Conservation (phyloP, 2,797 vertebrate species). For the Synanceia verrucosa region DNA sequence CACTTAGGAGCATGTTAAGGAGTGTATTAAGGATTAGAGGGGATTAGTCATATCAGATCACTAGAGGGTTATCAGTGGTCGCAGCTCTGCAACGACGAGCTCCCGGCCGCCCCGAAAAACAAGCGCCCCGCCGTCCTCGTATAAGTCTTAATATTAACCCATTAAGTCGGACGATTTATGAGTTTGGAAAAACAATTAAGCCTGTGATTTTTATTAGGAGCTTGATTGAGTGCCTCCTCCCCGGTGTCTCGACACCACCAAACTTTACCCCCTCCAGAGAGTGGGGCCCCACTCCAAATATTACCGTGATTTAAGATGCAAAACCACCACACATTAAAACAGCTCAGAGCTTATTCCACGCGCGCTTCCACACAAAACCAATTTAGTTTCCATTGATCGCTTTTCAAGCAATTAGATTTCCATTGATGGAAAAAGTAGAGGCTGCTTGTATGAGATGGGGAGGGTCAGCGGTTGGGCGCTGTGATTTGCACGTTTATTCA, state of each 20-base stretch:
- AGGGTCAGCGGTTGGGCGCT: conserved; percentile 72
- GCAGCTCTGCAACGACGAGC: conserved; percentile 67
- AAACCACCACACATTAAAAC: conserved; percentile 80
- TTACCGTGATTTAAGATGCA: conserved; percentile 81
- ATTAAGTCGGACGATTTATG: conserved; percentile 68
- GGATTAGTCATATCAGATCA: conserved; percentile 84
- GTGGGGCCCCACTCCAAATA: conserved; percentile 66
- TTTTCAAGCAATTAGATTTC: conserved; percentile 84
- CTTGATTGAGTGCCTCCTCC: conserved; percentile 72
- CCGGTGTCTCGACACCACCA: conserved; percentile 53
- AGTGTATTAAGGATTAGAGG: conserved; percentile 83
- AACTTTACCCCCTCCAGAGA: conserved; percentile 68
- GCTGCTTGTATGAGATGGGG: conserved; percentile 74
- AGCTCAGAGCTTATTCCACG: conserved; percentile 76
- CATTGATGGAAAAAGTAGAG: conserved; percentile 75
- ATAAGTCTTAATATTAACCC: conserved; percentile 69
- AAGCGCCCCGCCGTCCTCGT: conserved; percentile 32
- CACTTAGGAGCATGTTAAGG: conserved; percentile 81
- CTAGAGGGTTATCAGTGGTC: conserved; percentile 79
- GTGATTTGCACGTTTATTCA: conserved; percentile 77
- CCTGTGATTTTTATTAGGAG: conserved; percentile 77
- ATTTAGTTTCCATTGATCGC: conserved; percentile 82
- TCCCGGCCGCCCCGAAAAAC: conserved; percentile 48
- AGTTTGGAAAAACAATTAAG: conserved; percentile 79
- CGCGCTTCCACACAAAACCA: conserved; percentile 83